phyloP scores from a whole-genome alignment of 2,888 invertebrate species.

The Coenonympha arcania region DNA sequence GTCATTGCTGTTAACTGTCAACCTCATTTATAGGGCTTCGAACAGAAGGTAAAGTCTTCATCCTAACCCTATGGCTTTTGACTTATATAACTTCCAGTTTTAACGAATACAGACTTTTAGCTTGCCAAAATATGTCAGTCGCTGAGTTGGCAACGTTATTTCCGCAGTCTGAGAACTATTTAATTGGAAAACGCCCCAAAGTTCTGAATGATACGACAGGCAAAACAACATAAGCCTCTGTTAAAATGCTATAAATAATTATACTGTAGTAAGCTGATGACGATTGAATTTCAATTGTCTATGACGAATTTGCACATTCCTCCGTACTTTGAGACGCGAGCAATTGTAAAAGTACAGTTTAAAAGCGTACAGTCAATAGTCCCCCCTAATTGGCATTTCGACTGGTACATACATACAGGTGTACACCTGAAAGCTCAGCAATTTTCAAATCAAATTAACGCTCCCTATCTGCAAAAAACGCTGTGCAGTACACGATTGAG shows the following conservation, averaged over 20 bases:
- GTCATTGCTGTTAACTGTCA: not conserved
- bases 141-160: not conserved
- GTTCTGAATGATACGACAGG: not conserved
- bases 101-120: not conserved
- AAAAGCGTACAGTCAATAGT: too few species aligned
- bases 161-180: not conserved
- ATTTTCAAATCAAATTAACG: not conserved
- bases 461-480: not conserved
- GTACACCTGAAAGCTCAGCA: not conserved
- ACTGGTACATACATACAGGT: too few species aligned
- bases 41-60: not conserved
- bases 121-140: not conserved
- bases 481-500: too few species aligned
- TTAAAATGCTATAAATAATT: not conserved
- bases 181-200: not conserved
- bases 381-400: too few species aligned
- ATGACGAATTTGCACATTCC: too few species aligned
- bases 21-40: too few species aligned
- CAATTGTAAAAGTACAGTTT: too few species aligned
- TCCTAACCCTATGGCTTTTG: not conserved
- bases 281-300: too few species aligned
- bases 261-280: not conserved
- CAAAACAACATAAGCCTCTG: too few species aligned
- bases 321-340: too few species aligned
- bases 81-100: not conserved